These are phyloP conservation scores for Prunella strophiata DNA, from an alignment of 2,797 vertebrate species.

Conservation along the genomic window DNA sequence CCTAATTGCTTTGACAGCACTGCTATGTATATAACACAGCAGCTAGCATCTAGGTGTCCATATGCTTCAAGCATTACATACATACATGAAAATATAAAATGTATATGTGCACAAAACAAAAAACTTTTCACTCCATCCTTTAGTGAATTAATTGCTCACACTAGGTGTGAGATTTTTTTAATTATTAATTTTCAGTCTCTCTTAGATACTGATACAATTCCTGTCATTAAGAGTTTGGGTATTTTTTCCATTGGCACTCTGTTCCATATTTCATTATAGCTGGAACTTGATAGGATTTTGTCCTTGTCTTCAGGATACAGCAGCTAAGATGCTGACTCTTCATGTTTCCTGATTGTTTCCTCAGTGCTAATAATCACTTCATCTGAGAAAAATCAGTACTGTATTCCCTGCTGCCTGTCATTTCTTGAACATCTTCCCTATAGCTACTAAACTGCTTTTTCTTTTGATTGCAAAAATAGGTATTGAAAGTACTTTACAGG, in stretches of 20 bases:
- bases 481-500: neutral
- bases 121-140: neutral
- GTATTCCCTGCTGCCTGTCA: neutral
- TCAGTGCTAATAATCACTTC: constrained; percentile 31
- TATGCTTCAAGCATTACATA: neutral
- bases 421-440: neutral
- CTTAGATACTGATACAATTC: neutral
- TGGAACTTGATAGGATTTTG: neutral
- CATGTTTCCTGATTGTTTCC: neutral
- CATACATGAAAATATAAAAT: neutral
- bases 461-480: neutral
- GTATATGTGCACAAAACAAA: neutral
- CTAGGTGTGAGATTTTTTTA: neutral
- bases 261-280: neutral
- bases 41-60: constrained; percentile 15
- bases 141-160: neutral
- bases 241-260: neutral
- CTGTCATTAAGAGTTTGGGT: neutral
- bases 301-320: constrained; percentile 37
- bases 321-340: constrained; percentile 32
- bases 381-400: constrained; percentile 14
- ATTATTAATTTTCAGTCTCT: neutral
- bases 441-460: neutral
- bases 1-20: constrained; percentile 33
- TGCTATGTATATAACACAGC: neutral